These are phyloP conservation scores for Erithacus rubecula DNA, from an alignment of 2,797 vertebrate species.

Conservation along the genomic window DNA sequence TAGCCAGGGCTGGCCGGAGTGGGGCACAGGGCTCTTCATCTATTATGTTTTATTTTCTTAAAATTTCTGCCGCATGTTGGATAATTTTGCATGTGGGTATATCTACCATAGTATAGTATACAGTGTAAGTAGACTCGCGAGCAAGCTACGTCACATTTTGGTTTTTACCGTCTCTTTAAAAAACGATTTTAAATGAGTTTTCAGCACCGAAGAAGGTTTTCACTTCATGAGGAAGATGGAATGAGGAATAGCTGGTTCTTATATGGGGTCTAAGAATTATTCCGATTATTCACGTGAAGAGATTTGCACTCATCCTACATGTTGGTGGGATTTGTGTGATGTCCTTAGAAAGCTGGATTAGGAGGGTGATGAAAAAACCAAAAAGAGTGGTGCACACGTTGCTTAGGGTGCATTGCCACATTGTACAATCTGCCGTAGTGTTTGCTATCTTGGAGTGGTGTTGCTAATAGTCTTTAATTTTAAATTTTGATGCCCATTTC, in stretches of 20 bases:
- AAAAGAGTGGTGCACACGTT: background rate
- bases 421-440: background rate
- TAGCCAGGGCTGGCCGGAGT: background rate
- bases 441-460: background rate
- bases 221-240: background rate
- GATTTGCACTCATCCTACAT: background rate
- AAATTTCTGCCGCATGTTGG: background rate
- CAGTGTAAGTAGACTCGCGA: background rate
- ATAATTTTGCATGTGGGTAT: background rate
- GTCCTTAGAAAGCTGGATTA: background rate
- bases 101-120: background rate
- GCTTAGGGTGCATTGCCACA: background rate
- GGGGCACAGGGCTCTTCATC: background rate
- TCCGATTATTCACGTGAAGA: background rate
- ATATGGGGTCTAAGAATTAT: background rate
- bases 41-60: background rate
- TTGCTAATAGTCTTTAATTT: background rate
- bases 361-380: accelerated
- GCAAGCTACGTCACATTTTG: background rate
- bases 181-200: background rate
- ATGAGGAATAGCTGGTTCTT: background rate
- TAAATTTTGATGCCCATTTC: background rate
- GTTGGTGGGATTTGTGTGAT: background rate
- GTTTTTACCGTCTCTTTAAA: background rate
- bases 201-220: background rate